Percentiles rank a stretch among this genome's conserved stretches.
Conservation (phyloP, 1,140 invertebrate genomes). For the Geopemphigus sp. region DNA sequence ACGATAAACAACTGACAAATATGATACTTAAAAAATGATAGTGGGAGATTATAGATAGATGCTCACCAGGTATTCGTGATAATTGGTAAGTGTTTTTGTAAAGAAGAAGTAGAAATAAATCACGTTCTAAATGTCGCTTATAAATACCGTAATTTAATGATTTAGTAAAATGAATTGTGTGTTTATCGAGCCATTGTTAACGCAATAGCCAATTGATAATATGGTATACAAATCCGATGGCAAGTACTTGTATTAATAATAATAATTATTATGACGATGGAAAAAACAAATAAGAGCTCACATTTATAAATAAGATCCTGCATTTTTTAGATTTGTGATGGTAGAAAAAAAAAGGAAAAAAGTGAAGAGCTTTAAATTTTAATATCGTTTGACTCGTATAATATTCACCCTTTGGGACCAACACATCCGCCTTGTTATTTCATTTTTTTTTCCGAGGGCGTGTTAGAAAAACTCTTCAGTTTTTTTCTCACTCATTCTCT, state of each 20-base stretch:
- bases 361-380: conserved; percentile 39
- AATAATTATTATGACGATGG: too few relatives aligned
- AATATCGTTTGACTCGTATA: conserved; percentile 48
- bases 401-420: conserved; percentile 39
- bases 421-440: conserved; percentile 39
- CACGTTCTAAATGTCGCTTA: not conserved
- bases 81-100: too few relatives aligned
- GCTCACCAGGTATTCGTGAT: too few relatives aligned
- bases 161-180: too few relatives aligned
- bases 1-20: too few relatives aligned
- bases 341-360: conserved; percentile 1
- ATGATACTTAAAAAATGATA: too few relatives aligned
- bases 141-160: too few relatives aligned
- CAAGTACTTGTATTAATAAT: not conserved
- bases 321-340: conserved; percentile 24
- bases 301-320: conserved; percentile 19
- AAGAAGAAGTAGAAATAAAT: not conserved
- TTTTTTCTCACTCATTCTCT: conserved; percentile 19
- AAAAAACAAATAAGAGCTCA: conserved; percentile 24
- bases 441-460: conserved; percentile 12
- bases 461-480: conserved; percentile 45
- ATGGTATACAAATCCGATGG: too few relatives aligned
- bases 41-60: too few relatives aligned
- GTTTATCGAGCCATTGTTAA: too few relatives aligned
- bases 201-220: too few relatives aligned